These are phyloP conservation scores for Baronia brevicornis DNA, from an alignment of 2,888 invertebrate genomes.

Conservation along the genomic window DNA sequence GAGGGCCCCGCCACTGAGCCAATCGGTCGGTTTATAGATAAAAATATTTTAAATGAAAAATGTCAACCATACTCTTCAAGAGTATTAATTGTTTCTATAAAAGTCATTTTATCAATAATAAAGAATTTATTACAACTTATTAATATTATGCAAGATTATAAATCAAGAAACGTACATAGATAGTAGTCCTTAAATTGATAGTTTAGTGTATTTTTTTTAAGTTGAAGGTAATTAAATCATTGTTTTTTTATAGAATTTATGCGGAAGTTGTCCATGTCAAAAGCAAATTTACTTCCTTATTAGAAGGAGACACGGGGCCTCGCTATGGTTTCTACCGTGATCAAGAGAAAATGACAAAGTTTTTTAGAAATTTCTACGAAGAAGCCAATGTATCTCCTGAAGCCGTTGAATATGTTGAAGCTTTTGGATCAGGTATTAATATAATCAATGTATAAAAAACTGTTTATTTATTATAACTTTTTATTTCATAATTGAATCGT, in stretches of 20 bases:
- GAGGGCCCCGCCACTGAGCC: too few relatives aligned
- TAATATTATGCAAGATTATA: too few relatives aligned
- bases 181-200: not conserved
- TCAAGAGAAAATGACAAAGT: not conserved
- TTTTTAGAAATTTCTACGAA: constrained; percentile 4
- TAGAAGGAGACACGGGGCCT: constrained; percentile 55
- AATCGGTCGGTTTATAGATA: too few relatives aligned
- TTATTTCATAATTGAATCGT: not conserved
- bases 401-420: constrained; percentile 7
- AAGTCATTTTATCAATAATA: too few relatives aligned
- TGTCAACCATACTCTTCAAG: not conserved
- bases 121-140: too few relatives aligned
- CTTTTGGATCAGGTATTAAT: constrained; percentile 8
- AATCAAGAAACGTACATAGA: too few relatives aligned
- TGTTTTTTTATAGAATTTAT: constrained; percentile 37
- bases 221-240: not conserved
- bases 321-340: constrained; percentile 6
- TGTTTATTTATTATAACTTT: not conserved
- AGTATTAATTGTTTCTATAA: too few relatives aligned
- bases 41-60: not conserved
- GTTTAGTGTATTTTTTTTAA: not conserved
- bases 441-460: not conserved
- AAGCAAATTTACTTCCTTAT: constrained; percentile 1
- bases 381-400: constrained; percentile 5
- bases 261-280: not conserved